These are phyloP conservation scores for Odontamblyopus lacepedii DNA, from an alignment of 2,797 vertebrate genomes.

Conservation along the genomic window DNA sequence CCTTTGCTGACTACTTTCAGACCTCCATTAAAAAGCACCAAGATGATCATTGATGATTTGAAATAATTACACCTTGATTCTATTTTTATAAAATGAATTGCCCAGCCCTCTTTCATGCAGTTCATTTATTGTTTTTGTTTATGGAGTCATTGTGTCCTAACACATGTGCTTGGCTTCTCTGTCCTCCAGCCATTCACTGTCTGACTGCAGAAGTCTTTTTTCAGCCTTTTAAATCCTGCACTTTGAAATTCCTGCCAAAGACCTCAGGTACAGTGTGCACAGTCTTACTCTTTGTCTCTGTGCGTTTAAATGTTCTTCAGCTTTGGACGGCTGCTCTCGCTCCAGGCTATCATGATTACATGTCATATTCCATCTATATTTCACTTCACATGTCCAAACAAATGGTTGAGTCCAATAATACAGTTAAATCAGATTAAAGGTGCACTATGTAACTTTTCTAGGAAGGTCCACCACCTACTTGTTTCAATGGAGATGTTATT, in stretches of 20 bases:
- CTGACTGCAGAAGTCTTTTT: conserved; percentile 83
- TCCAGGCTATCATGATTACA: conserved; percentile 53
- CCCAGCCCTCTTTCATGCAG: background rate
- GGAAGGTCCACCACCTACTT: background rate
- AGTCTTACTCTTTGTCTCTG: conserved; percentile 50
- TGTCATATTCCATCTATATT: conserved; percentile 33
- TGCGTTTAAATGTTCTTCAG: conserved; percentile 47
- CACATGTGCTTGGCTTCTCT: conserved; percentile 81
- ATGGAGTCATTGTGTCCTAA: conserved; percentile 75
- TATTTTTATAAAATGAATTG: background rate
- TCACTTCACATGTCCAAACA: conserved; percentile 12
- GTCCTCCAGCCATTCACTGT: conserved; percentile 84
- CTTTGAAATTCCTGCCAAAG: conserved; percentile 78
- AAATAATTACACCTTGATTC: background rate
- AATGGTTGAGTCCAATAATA: too few relatives aligned
- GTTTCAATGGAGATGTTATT: background rate
- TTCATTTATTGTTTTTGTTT: conserved; percentile 21
- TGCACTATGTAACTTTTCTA: conserved; percentile 5
- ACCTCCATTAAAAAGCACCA: background rate
- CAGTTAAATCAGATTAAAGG: background rate
- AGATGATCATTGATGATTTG: background rate
- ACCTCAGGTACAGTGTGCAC: conserved; percentile 65
- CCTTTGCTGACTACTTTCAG: background rate
- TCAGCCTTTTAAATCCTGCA: conserved; percentile 82
- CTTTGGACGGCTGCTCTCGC: conserved; percentile 43